These are phyloP conservation scores for Pseudoatta argentina DNA, from an alignment of 1,140 invertebrate species.

Conservation along the genomic window DNA sequence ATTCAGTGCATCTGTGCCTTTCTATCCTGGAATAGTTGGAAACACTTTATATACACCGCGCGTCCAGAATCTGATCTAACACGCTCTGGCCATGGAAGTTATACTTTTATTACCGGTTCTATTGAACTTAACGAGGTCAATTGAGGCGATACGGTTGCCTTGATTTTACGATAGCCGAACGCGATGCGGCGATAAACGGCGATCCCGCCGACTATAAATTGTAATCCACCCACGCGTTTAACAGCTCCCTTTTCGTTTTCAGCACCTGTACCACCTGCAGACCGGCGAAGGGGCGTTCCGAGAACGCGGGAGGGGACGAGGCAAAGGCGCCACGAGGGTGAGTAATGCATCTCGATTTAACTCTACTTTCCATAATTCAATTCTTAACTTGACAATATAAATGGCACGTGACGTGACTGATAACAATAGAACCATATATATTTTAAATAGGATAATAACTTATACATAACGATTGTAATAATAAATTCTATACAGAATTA, in stretches of 20 bases:
- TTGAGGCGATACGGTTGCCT: conserved; percentile 83
- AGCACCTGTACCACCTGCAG: conserved; percentile 86
- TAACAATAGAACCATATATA: background rate
- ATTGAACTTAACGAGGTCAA: conserved; percentile 85
- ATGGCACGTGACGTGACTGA: background rate
- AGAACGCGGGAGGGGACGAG: conserved; percentile 84
- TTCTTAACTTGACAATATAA: conserved; percentile 1
- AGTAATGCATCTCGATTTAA: conserved; percentile 66
- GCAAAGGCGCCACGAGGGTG: conserved; percentile 85
- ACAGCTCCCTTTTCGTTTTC: conserved; percentile 77
- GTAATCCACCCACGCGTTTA: conserved; percentile 47
- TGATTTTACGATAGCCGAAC: conserved; percentile 82
- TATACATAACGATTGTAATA: too few species aligned
- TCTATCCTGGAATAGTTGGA: conserved; percentile 42
- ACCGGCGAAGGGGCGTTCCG: conserved; percentile 84
- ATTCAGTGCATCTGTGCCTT: background rate
- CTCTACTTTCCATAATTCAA: conserved; percentile 5
- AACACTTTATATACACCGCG: conserved; percentile 57
- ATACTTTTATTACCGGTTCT: conserved; percentile 83
- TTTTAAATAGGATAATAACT: too few species aligned
- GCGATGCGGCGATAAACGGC: conserved; percentile 45
- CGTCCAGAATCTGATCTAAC: conserved; percentile 71
- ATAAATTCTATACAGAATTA: too few species aligned
- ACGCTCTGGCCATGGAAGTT: conserved; percentile 74
- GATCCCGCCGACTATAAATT: conserved; percentile 33